Evolutionary conservation across 2,797 vertebrate species (phyloP).

Genomic region (Phrynocephalus vlangalii): DNA sequence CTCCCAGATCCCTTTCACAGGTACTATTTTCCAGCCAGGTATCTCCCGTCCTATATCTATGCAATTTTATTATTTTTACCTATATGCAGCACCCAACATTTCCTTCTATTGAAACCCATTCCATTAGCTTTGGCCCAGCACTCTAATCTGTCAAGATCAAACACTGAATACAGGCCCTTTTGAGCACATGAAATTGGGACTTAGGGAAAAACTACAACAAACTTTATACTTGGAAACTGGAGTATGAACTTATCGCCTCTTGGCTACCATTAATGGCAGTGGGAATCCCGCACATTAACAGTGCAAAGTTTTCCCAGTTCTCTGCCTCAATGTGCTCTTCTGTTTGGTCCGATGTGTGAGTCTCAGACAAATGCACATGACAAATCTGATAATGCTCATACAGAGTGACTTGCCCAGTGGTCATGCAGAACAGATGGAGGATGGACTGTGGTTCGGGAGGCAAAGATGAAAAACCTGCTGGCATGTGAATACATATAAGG

Average conservation of each 20-base stretch:
- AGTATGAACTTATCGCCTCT: background rate
- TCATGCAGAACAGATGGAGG: background rate
- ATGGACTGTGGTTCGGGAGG: background rate
- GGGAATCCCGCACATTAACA: slow-evolving; percentile 7
- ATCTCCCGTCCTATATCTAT: too few species aligned
- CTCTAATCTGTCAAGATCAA: too few species aligned
- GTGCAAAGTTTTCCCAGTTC: background rate
- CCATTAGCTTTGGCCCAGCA: too few species aligned
- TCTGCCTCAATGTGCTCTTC: background rate
- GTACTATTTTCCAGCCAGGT: too few species aligned
- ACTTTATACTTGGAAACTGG: background rate
- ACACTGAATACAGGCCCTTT: too few species aligned
- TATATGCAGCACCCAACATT: too few species aligned
- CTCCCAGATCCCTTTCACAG: too few species aligned
- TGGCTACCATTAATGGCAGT: slow-evolving; percentile 23
- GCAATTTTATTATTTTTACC: too few species aligned
- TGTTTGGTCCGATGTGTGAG: slow-evolving; percentile 15
- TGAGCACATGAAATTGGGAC: too few species aligned
- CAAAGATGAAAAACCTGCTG: background rate
- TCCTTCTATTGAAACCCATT: too few species aligned
- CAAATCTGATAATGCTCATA: background rate
- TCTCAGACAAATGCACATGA: background rate
- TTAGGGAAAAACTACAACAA: background rate
- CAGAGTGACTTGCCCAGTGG: background rate
- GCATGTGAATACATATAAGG: background rate